Percentiles rank a stretch among this genome's conserved stretches.
Conservation (phyloP, 2,113 vertebrate genomes). For the Fukomys damarensis region DNA sequence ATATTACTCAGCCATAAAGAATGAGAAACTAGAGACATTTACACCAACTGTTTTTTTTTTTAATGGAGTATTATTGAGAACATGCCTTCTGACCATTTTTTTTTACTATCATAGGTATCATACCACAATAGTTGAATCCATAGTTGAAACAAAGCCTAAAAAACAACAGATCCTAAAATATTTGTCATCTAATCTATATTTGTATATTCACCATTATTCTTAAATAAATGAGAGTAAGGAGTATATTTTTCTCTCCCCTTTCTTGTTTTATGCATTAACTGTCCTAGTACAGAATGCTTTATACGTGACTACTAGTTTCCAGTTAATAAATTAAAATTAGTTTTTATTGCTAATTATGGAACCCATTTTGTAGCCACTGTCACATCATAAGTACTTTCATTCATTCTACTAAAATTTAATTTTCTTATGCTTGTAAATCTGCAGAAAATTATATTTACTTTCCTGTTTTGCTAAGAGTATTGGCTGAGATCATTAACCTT, state of each 20-base stretch:
- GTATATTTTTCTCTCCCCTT: not conserved
- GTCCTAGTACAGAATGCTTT: not conserved
- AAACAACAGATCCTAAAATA: not conserved
- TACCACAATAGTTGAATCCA: not conserved
- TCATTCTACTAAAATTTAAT: not conserved
- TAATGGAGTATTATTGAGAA: not conserved
- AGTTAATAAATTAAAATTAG: not conserved
- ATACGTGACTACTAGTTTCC: not conserved
- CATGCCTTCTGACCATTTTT: not conserved
- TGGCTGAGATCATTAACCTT: not conserved
- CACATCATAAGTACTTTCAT: not conserved
- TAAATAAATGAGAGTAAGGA: not conserved
- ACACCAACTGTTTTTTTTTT: not conserved
- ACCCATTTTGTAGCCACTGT: not conserved
- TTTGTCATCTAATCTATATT: not conserved
- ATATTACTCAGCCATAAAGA: no score
- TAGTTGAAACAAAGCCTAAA: not conserved
- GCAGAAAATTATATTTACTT: not conserved
- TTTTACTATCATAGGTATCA: not conserved
- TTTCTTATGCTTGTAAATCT: not conserved
- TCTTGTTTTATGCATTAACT: not conserved
- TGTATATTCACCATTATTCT: not conserved
- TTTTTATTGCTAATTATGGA: not conserved
- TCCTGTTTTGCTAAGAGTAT: constrained; percentile 19
- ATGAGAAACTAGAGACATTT: no score